Evolutionary conservation across 1,140 invertebrate genomes (phyloP), one percentile per base, ranked within the genome.

Genomic region (Ylistrum balloti): DNA sequence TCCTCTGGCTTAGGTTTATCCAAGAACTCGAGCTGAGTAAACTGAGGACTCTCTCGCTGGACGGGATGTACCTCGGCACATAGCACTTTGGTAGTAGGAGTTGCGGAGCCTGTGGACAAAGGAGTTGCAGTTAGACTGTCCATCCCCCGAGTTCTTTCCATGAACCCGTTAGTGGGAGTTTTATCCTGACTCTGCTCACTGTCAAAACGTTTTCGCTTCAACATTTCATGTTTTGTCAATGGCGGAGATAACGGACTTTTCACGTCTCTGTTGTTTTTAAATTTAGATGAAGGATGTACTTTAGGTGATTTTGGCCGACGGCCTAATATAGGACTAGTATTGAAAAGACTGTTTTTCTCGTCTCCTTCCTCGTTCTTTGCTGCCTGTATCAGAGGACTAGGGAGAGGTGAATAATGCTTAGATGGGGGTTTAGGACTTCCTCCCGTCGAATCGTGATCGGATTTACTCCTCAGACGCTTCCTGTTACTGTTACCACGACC

Each of bases 261-360:
- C 10, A 74, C 88, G 38, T 90, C 90, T 20, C 38, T 32, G 35
- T 88, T 45, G 91, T 89, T 91, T 93, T 91, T 91, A 85, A 91
- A 91, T 92, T 88, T 93, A 33, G 90, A 93, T 33, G 93, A 93
- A 41, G 92, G 94, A 90, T 94, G 93, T 56, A 93, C 91, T 93
- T 94, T 95, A 86, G 94, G 94, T 41, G 94, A 95, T 89, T 93
- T 88, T 33, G 93, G 93, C 90, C 93, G 93, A 41, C 91, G 90
- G 88, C 91, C 92, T 22, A 93, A 85, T 56, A 93, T 90, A 28
- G 94, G 94, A 92, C 94, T 95, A 88, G 93, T 92, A 89, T 91
- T 94, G 86, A 95, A 94, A 85, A 94, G 92, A 93, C 92, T 93
- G 41, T 90, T 41, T 48, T 93, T 91, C 32, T 92, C 90, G 48